Base-by-base conservation (phyloP, 2,797 vertebrate species). In the Microchirus variegatus region DNA sequence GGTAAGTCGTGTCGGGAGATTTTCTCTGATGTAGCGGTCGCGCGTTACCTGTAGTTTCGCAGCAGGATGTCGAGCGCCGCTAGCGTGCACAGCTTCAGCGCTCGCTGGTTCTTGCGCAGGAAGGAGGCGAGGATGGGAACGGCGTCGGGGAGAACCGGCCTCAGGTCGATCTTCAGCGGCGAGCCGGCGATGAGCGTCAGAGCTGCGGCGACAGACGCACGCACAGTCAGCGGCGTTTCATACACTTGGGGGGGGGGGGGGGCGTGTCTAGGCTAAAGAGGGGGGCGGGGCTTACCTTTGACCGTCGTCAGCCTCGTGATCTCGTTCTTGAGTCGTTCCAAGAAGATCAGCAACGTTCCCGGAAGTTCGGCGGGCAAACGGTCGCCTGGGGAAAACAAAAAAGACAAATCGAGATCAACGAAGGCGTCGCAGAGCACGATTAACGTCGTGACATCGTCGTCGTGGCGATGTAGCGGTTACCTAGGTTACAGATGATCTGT, bases 91-190 rank as follows among this genome's bases (percentile, higher is more conserved):
- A 99, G 93, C 89, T 99, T 99, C 85, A 99, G 88, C 37, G 97
- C 97, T 73, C 97, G 90, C 86, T 99, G 97, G 88, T 99, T 98
- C 90, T 99, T 99, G 54, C 98, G 95, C 52, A 99, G 90, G 90
- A 99, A 99, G 43, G 98, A 99, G 60, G 98, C 98, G 77, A 99
- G 94, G 85, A 99, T 99, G 70, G 98, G 97, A 75, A 99, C 94
- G 2, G 97, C 97, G 75, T 99, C 97, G 5, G 95, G 95, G 31
- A 99, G 93, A 38, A 99, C 86, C 41, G 97, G 96, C 70, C 98
- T 90, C 67, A 99, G 88, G 75, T 99, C 96, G 73, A 99, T 98
- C 68, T 97, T 97, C 75, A 99, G 71, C 18, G 95, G 95, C 2
- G 98, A 99, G 50, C 97, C 96, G 16, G 98, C 97, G 75, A 99